A percentile compares a stretch with the other conserved stretches of the same genome.
phyloP scores from a whole-genome alignment of 2,797 vertebrate species.

The Coccyzus lansbergi region DNA sequence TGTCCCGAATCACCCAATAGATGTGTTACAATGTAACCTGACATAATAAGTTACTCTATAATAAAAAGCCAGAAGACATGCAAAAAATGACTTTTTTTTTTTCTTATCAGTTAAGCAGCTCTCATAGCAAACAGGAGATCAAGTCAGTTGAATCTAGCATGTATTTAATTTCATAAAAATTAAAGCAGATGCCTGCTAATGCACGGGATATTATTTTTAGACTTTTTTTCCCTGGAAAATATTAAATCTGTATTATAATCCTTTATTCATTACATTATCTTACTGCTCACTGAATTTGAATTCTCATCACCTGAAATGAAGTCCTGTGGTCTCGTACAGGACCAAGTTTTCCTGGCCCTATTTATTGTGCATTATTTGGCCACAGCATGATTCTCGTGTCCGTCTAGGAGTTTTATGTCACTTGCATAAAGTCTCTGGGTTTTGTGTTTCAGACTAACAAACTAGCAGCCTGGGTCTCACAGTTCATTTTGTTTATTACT shows the following conservation, averaged over 20 bases:
- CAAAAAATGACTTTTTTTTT: constrained; percentile 10
- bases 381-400: neutral
- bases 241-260: neutral
- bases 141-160: neutral
- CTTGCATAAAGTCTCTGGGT: neutral
- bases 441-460: neutral
- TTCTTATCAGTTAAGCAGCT: constrained; percentile 14
- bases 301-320: neutral
- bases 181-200: neutral
- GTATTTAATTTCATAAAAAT: neutral
- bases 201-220: neutral
- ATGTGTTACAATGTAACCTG: neutral
- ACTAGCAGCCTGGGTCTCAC: neutral
- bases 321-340: neutral
- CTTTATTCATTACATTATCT: neutral
- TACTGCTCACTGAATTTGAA: neutral
- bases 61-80: constrained; percentile 24
- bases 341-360: neutral
- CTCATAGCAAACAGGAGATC: neutral
- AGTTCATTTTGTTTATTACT: neutral
- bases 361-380: neutral
- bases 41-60: constrained; percentile 1
- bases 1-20: constrained; percentile 9
- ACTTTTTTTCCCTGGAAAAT: neutral
- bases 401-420: neutral